phyloP scores from a whole-genome alignment of 2,888 invertebrate genomes.

The Ophion ventricosus region DNA sequence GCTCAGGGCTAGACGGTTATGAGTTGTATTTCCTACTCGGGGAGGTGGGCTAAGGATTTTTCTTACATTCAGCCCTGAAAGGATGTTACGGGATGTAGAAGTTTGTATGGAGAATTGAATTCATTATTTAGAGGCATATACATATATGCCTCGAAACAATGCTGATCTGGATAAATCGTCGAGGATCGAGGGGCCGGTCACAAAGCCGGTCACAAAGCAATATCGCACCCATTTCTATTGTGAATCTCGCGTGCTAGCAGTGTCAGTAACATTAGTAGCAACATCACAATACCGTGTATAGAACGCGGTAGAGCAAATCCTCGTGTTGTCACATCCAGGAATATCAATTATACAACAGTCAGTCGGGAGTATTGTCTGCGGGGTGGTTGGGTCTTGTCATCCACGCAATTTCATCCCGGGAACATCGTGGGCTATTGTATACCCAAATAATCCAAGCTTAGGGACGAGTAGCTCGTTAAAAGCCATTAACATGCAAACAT shows the following conservation, averaged over 20 bases:
- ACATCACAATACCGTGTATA: conserved; percentile 11
- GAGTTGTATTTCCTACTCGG: no score
- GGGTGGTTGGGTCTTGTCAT: conserved; percentile 27
- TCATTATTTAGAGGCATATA: no score
- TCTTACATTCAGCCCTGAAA: no score
- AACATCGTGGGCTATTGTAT: conserved; percentile 15
- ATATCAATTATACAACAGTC: conserved; percentile 51
- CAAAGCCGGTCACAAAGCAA: conserved; percentile 5
- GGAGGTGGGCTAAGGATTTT: no score
- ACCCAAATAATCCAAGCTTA: conserved; percentile 20
- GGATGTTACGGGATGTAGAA: no score
- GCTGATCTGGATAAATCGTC: not conserved
- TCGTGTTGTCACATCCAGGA: conserved; percentile 37
- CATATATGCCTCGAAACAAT: not conserved
- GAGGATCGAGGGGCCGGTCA: not conserved
- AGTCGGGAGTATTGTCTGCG: conserved; percentile 4
- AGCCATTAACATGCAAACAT: conserved; percentile 4
- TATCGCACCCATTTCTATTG: conserved; percentile 17
- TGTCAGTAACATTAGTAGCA: conserved; percentile 17
- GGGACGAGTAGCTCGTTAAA: conserved; percentile 5
- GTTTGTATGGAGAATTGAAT: no score
- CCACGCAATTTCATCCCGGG: conserved; percentile 21
- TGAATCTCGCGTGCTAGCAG: not conserved
- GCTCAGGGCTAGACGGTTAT: no score
- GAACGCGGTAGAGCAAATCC: conserved; percentile 29